Conservation (phyloP, 2,888 invertebrate species). For the Thymelicus acteon region DNA sequence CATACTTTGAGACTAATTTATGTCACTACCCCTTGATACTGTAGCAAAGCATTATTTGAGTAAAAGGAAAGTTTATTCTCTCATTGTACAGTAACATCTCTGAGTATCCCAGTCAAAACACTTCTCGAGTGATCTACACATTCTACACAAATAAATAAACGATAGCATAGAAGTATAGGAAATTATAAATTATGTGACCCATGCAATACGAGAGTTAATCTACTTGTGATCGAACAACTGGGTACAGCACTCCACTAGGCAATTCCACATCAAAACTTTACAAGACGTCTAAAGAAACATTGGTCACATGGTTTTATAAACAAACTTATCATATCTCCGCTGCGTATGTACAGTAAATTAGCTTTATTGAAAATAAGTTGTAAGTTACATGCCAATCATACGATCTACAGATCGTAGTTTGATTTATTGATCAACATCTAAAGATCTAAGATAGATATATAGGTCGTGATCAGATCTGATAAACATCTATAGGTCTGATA, state of each 20-base stretch:
- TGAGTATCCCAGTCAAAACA: background rate
- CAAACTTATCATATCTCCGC: constrained; percentile 51
- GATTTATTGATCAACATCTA: too few species aligned
- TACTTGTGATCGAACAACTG: constrained; percentile 25
- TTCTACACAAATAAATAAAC: constrained; percentile 11
- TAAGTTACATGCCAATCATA: too few species aligned
- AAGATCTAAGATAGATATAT: background rate
- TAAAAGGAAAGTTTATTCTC: too few species aligned
- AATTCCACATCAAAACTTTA: constrained; percentile 64
- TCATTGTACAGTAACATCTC: background rate
- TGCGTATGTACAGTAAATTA: background rate
- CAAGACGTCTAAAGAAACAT: constrained; percentile 52
- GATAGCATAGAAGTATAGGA: constrained; percentile 1
- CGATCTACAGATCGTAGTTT: background rate
- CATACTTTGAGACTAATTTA: too few species aligned
- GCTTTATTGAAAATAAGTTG: background rate
- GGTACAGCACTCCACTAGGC: constrained; percentile 54
- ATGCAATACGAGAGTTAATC: constrained; percentile 5
- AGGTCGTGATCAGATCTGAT: background rate
- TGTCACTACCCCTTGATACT: too few species aligned
- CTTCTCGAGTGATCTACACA: background rate
- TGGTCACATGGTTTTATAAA: constrained; percentile 59
- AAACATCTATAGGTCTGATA: too few species aligned
- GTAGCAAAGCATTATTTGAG: too few species aligned
- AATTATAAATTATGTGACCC: constrained; percentile 20